phyloP scores from a whole-genome alignment of 2,888 invertebrate genomes.

The Atrina japonica region DNA sequence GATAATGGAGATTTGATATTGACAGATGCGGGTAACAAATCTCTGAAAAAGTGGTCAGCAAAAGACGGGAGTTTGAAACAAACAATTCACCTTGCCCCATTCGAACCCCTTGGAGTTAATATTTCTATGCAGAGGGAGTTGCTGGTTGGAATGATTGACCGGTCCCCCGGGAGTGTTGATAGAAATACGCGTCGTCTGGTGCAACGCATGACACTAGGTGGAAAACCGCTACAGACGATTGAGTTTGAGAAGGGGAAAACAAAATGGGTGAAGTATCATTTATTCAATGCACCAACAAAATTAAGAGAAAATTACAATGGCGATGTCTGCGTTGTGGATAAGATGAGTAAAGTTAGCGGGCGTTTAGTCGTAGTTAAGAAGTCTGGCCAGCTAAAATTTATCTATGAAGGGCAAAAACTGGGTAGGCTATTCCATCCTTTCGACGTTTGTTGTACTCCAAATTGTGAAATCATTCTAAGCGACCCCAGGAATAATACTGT shows the following conservation, averaged over 20 bases:
- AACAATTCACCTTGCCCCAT: slow-evolving; percentile 9
- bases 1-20: slow-evolving; percentile 20
- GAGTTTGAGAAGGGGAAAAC: slow-evolving; percentile 11
- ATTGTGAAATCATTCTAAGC: slow-evolving; percentile 14
- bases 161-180: not conserved
- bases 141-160: slow-evolving; percentile 9
- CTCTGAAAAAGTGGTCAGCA: slow-evolving; percentile 9
- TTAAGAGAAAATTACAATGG: slow-evolving; percentile 8
- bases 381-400: slow-evolving; percentile 14
- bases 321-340: slow-evolving; percentile 22
- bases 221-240: not conserved
- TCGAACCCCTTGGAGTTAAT: slow-evolving; percentile 10
- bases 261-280: slow-evolving; percentile 19
- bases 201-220: slow-evolving; percentile 6
- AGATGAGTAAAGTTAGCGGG: slow-evolving; percentile 11
- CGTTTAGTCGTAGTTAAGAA: slow-evolving; percentile 9
- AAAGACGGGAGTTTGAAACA: slow-evolving; percentile 12
- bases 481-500: slow-evolving; percentile 13
- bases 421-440: slow-evolving; percentile 14
- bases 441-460: slow-evolving; percentile 13
- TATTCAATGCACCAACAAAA: slow-evolving; percentile 19
- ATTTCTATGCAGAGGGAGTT: slow-evolving; percentile 13
- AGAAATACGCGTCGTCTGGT: slow-evolving; percentile 3
- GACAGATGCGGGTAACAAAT: slow-evolving; percentile 4
- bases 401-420: slow-evolving; percentile 16